Percentiles rank a stretch among this genome's conserved stretches.
Conservation (phyloP, 2,113 vertebrate species). For the Alligator mississippiensis region DNA sequence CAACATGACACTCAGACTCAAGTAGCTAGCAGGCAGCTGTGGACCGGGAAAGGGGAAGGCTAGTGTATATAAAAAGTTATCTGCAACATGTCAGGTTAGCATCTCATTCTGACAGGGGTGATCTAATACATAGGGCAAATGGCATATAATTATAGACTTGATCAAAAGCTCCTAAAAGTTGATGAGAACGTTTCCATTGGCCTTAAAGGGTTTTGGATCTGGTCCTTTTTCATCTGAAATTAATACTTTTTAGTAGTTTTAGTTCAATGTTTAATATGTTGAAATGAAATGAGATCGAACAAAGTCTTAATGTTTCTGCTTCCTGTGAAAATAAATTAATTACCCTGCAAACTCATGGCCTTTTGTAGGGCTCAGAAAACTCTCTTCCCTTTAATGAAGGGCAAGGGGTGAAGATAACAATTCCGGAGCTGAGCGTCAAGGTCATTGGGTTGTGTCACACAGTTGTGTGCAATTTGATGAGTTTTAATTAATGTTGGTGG, state of each 20-base stretch:
- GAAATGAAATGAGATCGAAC: background rate
- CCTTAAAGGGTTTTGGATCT: background rate
- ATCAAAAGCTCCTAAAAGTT: background rate
- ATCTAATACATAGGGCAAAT: background rate
- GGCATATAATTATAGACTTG: background rate
- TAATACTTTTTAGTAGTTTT: background rate
- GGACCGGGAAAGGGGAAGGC: slow-evolving; percentile 4
- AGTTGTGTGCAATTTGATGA: background rate
- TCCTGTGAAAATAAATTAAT: background rate
- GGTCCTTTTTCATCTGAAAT: background rate
- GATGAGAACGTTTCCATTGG: background rate
- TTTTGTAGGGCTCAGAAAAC: background rate
- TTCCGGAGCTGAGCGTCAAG: background rate
- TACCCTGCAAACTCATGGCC: background rate
- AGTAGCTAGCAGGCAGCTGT: slow-evolving; percentile 22
- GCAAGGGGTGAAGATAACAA: background rate
- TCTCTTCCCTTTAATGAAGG: background rate
- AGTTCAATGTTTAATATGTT: background rate
- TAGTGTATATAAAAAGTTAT: background rate
- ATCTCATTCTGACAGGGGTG: background rate
- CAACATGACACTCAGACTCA: background rate
- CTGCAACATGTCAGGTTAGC: background rate
- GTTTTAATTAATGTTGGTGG: background rate
- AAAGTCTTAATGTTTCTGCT: background rate
- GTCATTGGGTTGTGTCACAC: background rate